A percentile compares a stretch with the other conserved stretches of the same genome.
phyloP scores from a whole-genome alignment of 35 echinoderm and acorn worm species.

The Acanthaster planci region DNA sequence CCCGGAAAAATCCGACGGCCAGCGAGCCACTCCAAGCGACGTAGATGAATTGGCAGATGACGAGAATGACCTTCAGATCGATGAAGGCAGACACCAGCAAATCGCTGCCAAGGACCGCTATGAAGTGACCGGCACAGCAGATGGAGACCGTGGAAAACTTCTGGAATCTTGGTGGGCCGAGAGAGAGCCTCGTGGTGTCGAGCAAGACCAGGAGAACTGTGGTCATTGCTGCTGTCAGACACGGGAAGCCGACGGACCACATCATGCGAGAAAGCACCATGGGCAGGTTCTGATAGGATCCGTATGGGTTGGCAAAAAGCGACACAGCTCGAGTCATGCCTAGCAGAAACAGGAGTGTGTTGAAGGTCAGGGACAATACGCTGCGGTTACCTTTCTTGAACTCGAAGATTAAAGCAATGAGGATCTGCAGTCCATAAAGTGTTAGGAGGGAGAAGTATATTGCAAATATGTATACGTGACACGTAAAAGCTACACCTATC shows the following conservation, averaged over 20 bases:
- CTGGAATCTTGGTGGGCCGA: conserved; percentile 84
- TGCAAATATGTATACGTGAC: conserved; percentile 75
- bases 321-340: conserved; percentile 68
- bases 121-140: conserved; percentile 61
- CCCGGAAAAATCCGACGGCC: conserved; percentile 65
- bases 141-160: conserved; percentile 62
- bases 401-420: conserved; percentile 38
- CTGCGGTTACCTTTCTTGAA: conserved; percentile 10
- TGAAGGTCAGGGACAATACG: conserved; percentile 62
- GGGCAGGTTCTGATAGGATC: conserved; percentile 55
- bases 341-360: conserved; percentile 53
- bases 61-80: conserved; percentile 56
- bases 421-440: conserved; percentile 31
- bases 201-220: conserved; percentile 79
- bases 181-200: conserved; percentile 89
- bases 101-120: conserved; percentile 71
- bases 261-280: conserved; percentile 64
- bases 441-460: conserved; percentile 43
- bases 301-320: conserved; percentile 77
- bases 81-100: conserved; percentile 61
- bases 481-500: conserved; percentile 47
- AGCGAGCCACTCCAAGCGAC: conserved; percentile 75
- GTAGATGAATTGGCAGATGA: conserved; percentile 83
- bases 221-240: conserved; percentile 69
- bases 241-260: conserved; percentile 92